These are phyloP conservation scores for Zhuqinia jingwanae DNA, from an alignment of 2,888 invertebrate species.

Conservation along the genomic window DNA sequence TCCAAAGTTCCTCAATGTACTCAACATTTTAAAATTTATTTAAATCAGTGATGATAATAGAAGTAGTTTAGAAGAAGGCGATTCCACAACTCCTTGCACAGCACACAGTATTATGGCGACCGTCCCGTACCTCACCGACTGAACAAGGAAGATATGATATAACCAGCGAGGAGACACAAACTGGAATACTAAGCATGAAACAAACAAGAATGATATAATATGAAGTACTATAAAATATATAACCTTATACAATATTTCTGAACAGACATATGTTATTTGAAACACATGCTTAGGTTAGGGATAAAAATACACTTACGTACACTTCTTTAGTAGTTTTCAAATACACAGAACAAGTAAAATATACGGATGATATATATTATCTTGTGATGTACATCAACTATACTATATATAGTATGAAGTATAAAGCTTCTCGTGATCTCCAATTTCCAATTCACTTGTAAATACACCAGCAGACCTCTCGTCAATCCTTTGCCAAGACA, in stretches of 20 bases:
- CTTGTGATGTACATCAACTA: background rate
- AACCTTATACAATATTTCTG: too few species aligned
- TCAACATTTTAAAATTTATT: constrained; percentile 76
- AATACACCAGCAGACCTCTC: background rate
- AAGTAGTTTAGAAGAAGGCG: constrained; percentile 51
- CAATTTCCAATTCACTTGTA: background rate
- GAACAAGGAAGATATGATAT: constrained; percentile 59
- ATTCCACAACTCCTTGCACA: constrained; percentile 61
- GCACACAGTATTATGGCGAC: constrained; percentile 63
- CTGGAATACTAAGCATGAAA: constrained; percentile 36
- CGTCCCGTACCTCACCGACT: constrained; percentile 60
- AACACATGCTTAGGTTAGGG: background rate
- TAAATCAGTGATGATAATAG: constrained; percentile 45
- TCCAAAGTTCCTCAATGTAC: constrained; percentile 80
- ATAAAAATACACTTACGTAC: too few species aligned
- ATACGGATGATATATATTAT: too few species aligned
- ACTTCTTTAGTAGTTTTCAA: too few species aligned
- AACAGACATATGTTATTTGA: too few species aligned
- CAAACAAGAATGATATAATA: too few species aligned
- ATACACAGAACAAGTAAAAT: too few species aligned
- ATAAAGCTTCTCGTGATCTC: background rate
- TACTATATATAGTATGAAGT: too few species aligned
- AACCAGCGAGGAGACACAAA: background rate
- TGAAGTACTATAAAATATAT: constrained; percentile 40
- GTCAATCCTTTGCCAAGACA: constrained; percentile 5